phyloP scores from a whole-genome alignment of 2,797 vertebrate species.

The Mycteria americana region DNA sequence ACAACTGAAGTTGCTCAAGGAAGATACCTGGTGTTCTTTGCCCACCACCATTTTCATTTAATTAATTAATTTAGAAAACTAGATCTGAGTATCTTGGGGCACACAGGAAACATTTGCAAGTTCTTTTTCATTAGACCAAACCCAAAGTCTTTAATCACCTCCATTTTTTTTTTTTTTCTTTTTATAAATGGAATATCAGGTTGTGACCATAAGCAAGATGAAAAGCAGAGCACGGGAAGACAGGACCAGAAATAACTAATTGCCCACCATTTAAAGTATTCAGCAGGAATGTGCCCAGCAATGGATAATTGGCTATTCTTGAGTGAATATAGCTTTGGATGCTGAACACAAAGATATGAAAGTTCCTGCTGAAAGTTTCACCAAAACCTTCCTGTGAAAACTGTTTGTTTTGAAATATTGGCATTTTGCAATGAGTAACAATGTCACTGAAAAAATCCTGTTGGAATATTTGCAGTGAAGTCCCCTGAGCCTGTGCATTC shows the following conservation, averaged over 20 bases:
- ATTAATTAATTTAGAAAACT: background rate
- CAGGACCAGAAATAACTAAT: background rate
- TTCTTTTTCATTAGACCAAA: background rate
- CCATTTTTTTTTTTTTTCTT: background rate
- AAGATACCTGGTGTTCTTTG: background rate
- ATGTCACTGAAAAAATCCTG: background rate
- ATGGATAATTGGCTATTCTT: background rate
- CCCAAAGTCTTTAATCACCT: background rate
- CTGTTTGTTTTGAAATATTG: background rate
- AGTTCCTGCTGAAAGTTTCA: background rate
- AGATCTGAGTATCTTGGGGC: background rate
- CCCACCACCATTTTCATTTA: background rate
- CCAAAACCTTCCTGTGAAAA: background rate
- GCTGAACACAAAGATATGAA: background rate
- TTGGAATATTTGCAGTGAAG: background rate
- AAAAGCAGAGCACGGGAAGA: background rate
- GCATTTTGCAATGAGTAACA: background rate
- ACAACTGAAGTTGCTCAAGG: background rate
- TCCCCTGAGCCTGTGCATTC: conserved; percentile 12
- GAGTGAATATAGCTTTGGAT: background rate
- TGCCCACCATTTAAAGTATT: background rate
- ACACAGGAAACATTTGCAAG: background rate
- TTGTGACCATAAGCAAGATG: background rate
- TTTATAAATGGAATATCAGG: background rate
- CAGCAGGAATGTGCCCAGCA: background rate